Base-by-base conservation (phyloP, 1,140 invertebrate genomes). In the Diachasmimorpha longicaudata region DNA sequence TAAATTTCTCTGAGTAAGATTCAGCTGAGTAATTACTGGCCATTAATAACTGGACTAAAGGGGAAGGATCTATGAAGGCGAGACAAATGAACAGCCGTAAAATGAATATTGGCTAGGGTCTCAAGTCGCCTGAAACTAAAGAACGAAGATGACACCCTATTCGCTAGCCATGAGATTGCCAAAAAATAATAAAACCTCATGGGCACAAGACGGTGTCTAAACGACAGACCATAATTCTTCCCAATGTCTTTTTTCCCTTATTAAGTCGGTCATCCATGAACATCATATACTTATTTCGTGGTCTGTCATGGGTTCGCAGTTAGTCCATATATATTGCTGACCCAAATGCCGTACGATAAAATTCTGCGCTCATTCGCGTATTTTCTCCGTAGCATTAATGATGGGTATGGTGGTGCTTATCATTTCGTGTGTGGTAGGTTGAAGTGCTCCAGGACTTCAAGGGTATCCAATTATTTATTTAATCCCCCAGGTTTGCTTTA, bases 21-120 rank as follows among this genome's bases (percentile, higher is more conserved):
- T 81, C 82, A 73, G 81, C 83, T 84, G 84, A 83, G 81, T 85
- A 85, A 85, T 85, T 85, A 80, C 72, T 72, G 72, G 70, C 78
- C 80, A 85, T 85, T 85, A 85, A 84, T 83, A 84, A 85, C 79
- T 77, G 73, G 66, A 68, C 66, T 42, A 46, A 39, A 37, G 31
- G 6, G 31, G 31, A 31, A 6, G 31, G 31, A 31, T 31, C 48
- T 67, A 68, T 39, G 4, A 16, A 68, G 0, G n/a, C 25, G 31
- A 39, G n/a, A 42, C 25, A 39, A 68, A 68, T 63, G 36, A 68
- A 68, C 16, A n/a, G 4, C n/a, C n/a, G 4, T 3, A 9, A n/a
- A 66, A 66, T 68, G 66, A 39, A 37, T 68, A 68, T 37, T 37
- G 36, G n/a, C 25, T 68, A 31, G 39, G 16, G 42, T 44, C 36